Conservation (phyloP, 2,113 vertebrate genomes). For the Prionailurus viverrinus region DNA sequence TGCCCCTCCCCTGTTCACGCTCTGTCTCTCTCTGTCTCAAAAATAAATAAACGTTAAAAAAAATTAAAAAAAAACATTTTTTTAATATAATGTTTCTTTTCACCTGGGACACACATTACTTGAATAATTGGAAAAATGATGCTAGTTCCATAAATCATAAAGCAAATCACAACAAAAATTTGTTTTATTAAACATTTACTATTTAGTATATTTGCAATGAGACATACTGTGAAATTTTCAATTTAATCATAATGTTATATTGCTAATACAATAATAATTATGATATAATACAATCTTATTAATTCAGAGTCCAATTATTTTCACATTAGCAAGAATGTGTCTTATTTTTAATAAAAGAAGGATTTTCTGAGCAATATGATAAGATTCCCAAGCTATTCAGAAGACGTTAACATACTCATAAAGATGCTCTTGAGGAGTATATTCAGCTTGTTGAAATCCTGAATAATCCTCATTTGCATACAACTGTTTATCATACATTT, state of each 20-base stretch:
- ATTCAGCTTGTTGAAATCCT: conserved; percentile 33
- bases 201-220: not conserved
- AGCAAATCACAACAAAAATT: not conserved
- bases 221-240: not conserved
- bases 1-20: no score
- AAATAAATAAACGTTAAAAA: no score
- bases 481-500: conserved; percentile 8
- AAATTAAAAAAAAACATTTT: rapidly evolving
- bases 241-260: not conserved
- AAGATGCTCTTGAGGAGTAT: not conserved
- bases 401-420: not conserved
- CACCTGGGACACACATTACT: not conserved
- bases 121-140: conserved; percentile 20
- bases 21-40: no score
- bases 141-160: not conserved
- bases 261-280: conserved; percentile 6
- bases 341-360: conserved; percentile 67
- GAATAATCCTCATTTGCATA: conserved; percentile 53
- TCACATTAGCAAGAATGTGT: not conserved
- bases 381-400: conserved; percentile 21
- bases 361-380: conserved; percentile 49
- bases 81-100: not conserved
- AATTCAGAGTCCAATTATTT: conserved; percentile 27
- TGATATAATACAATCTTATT: not conserved
- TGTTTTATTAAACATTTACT: conserved; percentile 17